Evolutionary conservation across 2,797 vertebrate genomes (phyloP).

Genomic region (Paratrypauchen microcephalus): DNA sequence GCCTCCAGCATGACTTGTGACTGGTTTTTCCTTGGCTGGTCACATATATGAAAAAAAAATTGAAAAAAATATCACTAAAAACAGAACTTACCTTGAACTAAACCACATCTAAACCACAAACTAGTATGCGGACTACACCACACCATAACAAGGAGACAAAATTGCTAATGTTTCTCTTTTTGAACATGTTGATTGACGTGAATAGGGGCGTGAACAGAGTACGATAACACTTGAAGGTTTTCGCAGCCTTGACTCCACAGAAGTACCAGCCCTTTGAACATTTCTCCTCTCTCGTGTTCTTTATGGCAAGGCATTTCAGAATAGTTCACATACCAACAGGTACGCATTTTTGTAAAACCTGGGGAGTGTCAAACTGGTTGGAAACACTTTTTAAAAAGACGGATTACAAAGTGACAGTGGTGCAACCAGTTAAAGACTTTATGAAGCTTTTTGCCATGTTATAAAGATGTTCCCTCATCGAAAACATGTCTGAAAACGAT

Average conservation of each 20-base stretch:
- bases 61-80: too few relatives aligned
- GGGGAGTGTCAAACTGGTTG: background rate
- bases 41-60: too few relatives aligned
- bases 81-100: too few relatives aligned
- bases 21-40: too few relatives aligned
- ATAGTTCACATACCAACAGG: background rate
- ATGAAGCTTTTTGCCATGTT: too few relatives aligned
- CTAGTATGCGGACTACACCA: background rate
- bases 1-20: too few relatives aligned
- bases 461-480: too few relatives aligned
- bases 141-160: background rate
- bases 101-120: background rate
- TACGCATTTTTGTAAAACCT: background rate
- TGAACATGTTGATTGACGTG: conserved; percentile 12
- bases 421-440: too few relatives aligned
- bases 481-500: too few relatives aligned
- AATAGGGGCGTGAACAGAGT: conserved; percentile 25
- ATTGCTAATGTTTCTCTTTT: background rate
- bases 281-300: background rate
- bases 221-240: conserved; percentile 26
- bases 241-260: conserved; percentile 20
- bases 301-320: background rate
- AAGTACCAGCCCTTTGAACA: background rate
- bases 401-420: background rate
- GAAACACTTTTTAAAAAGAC: background rate